Percentiles rank a stretch among this genome's conserved stretches.
These are phyloP conservation scores for Python bivittatus DNA, from an alignment of 2,113 vertebrate genomes.

Conservation along the genomic window DNA sequence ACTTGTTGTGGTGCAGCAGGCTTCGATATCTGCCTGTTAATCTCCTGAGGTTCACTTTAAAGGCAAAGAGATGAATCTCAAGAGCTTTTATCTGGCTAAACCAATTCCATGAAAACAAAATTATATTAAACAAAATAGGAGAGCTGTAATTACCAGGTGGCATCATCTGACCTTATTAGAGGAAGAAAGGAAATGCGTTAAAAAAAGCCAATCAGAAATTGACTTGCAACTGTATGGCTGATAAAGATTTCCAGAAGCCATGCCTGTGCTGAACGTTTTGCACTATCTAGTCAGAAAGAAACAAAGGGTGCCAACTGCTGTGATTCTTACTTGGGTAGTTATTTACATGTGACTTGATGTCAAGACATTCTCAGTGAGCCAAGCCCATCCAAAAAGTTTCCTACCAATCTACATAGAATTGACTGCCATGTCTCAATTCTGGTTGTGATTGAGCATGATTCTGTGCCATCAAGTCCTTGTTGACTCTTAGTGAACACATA, in stretches of 20 bases:
- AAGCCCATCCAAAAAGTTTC: neutral
- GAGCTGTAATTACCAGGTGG: slow-evolving; percentile 23
- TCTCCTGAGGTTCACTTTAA: slow-evolving; percentile 56
- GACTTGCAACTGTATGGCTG: neutral
- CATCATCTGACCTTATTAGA: slow-evolving; percentile 33
- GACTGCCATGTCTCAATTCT: neutral
- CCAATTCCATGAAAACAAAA: slow-evolving; percentile 63
- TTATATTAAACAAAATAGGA: slow-evolving; percentile 36
- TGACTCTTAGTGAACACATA: neutral
- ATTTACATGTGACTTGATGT: neutral
- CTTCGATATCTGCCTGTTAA: slow-evolving; percentile 39
- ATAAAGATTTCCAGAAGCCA: neutral
- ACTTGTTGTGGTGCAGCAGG: slow-evolving; percentile 49
- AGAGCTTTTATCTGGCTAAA: slow-evolving; percentile 53
- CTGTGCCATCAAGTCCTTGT: neutral
- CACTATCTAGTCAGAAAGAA: neutral
- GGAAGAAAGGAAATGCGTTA: neutral
- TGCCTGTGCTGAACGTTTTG: neutral
- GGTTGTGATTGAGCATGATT: neutral
- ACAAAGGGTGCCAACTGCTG: neutral
- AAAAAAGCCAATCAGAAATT: neutral
- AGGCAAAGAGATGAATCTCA: slow-evolving; percentile 47
- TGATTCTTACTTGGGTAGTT: too few relatives aligned
- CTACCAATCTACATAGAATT: neutral
- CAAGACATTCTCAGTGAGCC: neutral